Conservation (phyloP, 2,888 invertebrate genomes). For the Seira sanloemensis region DNA sequence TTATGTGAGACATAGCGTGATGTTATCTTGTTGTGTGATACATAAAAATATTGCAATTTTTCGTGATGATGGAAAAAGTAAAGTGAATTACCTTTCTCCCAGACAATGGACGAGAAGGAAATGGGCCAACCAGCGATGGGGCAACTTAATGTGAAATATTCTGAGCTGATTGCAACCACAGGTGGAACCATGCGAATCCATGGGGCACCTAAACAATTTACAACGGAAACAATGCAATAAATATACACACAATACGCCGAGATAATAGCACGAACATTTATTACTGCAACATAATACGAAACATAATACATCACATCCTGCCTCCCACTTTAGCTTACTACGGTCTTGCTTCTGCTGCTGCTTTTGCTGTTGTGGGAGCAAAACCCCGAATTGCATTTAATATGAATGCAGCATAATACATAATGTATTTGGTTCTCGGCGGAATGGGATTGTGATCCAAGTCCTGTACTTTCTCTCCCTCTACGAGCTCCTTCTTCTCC, state of each 20-base stretch:
- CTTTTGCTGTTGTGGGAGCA: neutral
- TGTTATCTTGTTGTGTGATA: neutral
- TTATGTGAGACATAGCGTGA: no score
- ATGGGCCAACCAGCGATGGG: slow-evolving; percentile 77
- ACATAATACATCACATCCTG: neutral
- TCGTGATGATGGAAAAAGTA: neutral
- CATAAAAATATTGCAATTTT: neutral
- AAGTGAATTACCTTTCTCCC: slow-evolving; percentile 76
- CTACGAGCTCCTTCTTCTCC: neutral
- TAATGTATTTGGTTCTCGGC: slow-evolving; percentile 14
- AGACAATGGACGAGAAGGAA: slow-evolving; percentile 75
- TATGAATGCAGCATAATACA: slow-evolving; percentile 12
- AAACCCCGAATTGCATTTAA: neutral
- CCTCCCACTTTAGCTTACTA: neutral
- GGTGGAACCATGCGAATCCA: slow-evolving; percentile 77
- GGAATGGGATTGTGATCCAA: neutral
- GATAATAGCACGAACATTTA: neutral
- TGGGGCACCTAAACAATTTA: slow-evolving; percentile 75
- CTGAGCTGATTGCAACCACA: slow-evolving; percentile 76
- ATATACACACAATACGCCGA: neutral
- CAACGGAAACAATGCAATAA: slow-evolving; percentile 18
- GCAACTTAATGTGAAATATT: slow-evolving; percentile 76
- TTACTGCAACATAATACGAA: neutral
- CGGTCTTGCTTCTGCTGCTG: neutral
- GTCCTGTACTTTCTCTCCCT: neutral